A percentile compares a stretch with the other conserved stretches of the same genome.
Conservation (phyloP, 2,113 vertebrate species). For the Mirza zaza region DNA sequence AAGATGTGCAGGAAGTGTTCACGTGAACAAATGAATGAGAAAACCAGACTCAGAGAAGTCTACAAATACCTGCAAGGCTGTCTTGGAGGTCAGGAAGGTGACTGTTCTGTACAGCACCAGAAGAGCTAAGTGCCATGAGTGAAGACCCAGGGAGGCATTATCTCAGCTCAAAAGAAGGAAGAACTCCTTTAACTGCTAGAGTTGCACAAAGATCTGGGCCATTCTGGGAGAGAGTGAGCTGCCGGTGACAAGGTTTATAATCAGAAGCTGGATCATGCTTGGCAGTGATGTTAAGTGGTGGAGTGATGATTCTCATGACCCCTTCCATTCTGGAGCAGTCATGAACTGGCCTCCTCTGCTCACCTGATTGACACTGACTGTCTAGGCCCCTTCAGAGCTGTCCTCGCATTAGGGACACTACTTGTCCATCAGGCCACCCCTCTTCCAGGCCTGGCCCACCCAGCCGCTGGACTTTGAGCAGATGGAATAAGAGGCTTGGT, state of each 20-base stretch:
- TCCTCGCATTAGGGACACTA: not conserved
- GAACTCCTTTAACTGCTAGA: slow-evolving; percentile 19
- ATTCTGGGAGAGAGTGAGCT: not conserved
- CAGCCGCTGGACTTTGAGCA: slow-evolving; percentile 21
- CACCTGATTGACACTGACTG: not conserved
- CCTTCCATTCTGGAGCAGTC: slow-evolving; percentile 6
- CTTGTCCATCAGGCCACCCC: not conserved
- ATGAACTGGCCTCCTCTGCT: not conserved
- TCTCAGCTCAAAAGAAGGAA: slow-evolving; percentile 41
- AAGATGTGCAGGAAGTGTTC: slow-evolving; percentile 36
- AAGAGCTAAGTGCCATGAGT: not conserved
- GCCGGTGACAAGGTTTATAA: not conserved
- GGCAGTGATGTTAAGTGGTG: not conserved
- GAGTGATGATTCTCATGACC: not conserved
- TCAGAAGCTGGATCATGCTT: not conserved
- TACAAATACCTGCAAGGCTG: slow-evolving; percentile 26
- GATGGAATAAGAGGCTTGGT: not conserved
- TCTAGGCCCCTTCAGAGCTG: not conserved
- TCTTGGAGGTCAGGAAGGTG: not conserved
- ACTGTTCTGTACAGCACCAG: not conserved
- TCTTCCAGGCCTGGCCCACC: not conserved
- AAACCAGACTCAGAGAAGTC: slow-evolving; percentile 36
- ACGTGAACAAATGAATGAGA: slow-evolving; percentile 1
- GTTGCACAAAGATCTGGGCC: not conserved
- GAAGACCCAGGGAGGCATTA: slow-evolving; percentile 9